Evolutionary conservation across 2,797 vertebrate genomes (phyloP), one percentile per base, ranked within the genome.

Genomic region (Typhlichthys eigenmanni): DNA sequence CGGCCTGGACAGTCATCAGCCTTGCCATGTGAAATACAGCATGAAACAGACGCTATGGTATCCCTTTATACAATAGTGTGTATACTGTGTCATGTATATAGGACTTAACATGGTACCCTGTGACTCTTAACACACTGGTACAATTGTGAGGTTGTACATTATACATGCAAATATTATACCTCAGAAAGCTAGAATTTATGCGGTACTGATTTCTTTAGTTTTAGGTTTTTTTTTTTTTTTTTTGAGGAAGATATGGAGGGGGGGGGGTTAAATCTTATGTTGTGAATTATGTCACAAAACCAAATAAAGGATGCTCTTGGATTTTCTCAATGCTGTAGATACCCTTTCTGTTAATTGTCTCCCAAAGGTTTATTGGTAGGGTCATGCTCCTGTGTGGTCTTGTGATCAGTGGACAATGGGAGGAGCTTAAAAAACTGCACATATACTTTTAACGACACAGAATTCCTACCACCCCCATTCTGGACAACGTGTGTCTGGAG

Each of bases 401-500:
- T 86, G 71, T 79, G 88, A 90, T 92, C 86, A 89, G 79, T 89
- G 81, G 76, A 83, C 85, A 85, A 71, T 68, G 80, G 68, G 73
- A 79, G 79, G 78, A 70, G 82, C 79, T 83, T 72, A 80, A 77
- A 85, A 76, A 79, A 79, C 29, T 19, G 75, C 80, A 71, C 75
- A 79, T 71, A 79, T 13, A 79, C 74, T 62, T 74, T 74, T 68
- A 76, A 78, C 66, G 67, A 68, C 68, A 62, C 68, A 68, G 64
- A 55, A 46, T 62, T 66, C 62, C 66, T 43, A n/a, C 2, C 57
- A 13, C 59, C 50, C 29, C 11, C 55, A 47, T 24, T 29, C 68
- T 82, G 71, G 80, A 78, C 78, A 77, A 60, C 82, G 79, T n/a
- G 16, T 89, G 83, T 83, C 92, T 85, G 71, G 67, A 58, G 87